Base-by-base conservation (phyloP, 2,113 vertebrate species). In the Dunckerocampus dactyliophorus region DNA sequence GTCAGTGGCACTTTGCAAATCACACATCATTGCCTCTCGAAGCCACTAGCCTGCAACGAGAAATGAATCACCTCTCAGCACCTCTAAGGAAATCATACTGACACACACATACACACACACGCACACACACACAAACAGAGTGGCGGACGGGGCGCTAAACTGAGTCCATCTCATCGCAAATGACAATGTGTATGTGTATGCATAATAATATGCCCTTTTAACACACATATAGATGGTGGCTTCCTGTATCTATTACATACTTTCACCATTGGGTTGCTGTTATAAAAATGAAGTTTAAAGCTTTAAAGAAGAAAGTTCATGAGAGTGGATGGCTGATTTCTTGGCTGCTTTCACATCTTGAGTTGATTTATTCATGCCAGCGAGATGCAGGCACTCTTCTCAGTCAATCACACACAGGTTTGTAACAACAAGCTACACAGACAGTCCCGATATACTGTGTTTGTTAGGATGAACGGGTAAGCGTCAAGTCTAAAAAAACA, bases 21-120 rank as follows among this genome's bases (percentile, higher is more conserved):
- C 69, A 65, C 82, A 79, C 81, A 75, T 78, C 68, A 73, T 43
- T 51, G 60, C 62, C 42, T 65, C 57, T 21, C 52, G 66, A 69
- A 63, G 76, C 77, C 76, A 70, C 50, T 50, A 65, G 77, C 74
- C 47, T 68, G 47, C 43, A 50, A 77, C 75, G 56, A 21, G 43
- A 57, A 57, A 70, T 87, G 82, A 86, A 65, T 86, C 77, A 82
- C 82, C 71, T 83, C 68, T 67, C 69, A 54, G 68, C 75, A 83
- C 75, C 73, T 80, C 65, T 12, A 8, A 67, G 68, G 63, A 71
- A 82, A 70, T 65, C 73, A 67, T 71, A 57, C 72, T 37, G 55
- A 77, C 67, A 71, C 53, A 65, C 64, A 63, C 16, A 46, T 13
- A 58, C 53, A 63, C 21, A 68, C 3, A 75, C 19, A 52, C 53